Conservation (phyloP, 2,797 vertebrate genomes). For the Coreius guichenoti region DNA sequence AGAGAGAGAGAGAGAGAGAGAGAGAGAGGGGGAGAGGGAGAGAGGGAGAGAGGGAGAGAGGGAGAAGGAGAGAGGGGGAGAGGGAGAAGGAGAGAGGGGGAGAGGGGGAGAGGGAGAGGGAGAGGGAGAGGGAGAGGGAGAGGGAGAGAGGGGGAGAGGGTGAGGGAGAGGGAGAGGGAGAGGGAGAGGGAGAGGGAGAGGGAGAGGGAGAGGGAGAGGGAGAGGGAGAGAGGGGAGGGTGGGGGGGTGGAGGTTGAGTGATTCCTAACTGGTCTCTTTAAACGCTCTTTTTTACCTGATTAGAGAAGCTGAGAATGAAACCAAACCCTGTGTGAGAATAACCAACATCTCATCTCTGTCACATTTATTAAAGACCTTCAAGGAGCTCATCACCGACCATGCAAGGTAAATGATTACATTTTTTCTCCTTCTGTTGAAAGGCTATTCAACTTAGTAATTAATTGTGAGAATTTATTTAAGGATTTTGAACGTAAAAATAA, state of each 20-base stretch:
- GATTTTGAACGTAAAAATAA: neutral
- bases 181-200: neutral
- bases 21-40: neutral
- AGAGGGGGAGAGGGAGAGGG: neutral
- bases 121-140: neutral
- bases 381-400: neutral
- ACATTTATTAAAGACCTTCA: slow-evolving; percentile 26
- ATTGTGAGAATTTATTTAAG: neutral
- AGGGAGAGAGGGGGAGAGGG: too few relatives aligned
- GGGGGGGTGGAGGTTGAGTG: slow-evolving; percentile 12
- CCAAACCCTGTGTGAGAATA: slow-evolving; percentile 35
- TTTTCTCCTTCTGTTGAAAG: neutral
- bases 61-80: too few relatives aligned
- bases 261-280: slow-evolving; percentile 3
- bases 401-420: neutral
- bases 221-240: neutral
- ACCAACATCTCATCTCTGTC: slow-evolving; percentile 15
- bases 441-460: neutral
- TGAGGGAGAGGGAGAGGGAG: neutral
- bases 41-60: neutral
- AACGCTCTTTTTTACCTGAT: slow-evolving; percentile 23
- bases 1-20: neutral
- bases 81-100: neutral
- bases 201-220: neutral
- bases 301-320: slow-evolving; percentile 54